A percentile compares a stretch with the other conserved stretches of the same genome.
These are phyloP conservation scores for Drosophila mauritiana DNA, from an alignment of 1,140 invertebrate genomes.

Conservation along the genomic window DNA sequence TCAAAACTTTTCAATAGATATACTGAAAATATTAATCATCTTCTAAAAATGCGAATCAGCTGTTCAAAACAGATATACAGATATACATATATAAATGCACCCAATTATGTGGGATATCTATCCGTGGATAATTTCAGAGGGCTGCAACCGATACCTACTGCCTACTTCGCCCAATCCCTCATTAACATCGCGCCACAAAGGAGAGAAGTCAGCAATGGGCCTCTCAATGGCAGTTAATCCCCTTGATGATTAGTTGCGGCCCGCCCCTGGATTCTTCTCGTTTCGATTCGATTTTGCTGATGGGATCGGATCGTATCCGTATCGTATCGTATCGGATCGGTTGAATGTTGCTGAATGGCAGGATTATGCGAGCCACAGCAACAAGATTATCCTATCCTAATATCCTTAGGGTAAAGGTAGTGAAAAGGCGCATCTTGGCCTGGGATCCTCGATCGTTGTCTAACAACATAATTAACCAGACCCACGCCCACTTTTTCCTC, in stretches of 20 bases:
- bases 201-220: slow-evolving; percentile 31
- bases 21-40: no score
- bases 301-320: slow-evolving; percentile 12
- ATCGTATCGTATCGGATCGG: slow-evolving; percentile 7
- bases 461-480: slow-evolving; percentile 65
- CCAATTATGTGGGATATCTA: slow-evolving; percentile 1
- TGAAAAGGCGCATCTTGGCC: slow-evolving; percentile 37
- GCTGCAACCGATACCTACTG: neutral
- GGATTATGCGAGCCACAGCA: slow-evolving; percentile 35
- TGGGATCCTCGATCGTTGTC: slow-evolving; percentile 21
- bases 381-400: slow-evolving; percentile 47
- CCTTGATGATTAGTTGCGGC: slow-evolving; percentile 53
- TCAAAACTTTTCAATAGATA: no score
- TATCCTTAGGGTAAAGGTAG: slow-evolving; percentile 26
- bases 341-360: slow-evolving; percentile 17
- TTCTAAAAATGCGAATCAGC: neutral
- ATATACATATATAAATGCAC: neutral
- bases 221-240: slow-evolving; percentile 51
- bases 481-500: slow-evolving; percentile 22
- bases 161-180: slow-evolving; percentile 16
- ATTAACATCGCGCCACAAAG: slow-evolving; percentile 25
- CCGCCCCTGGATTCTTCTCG: slow-evolving; percentile 22
- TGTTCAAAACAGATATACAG: neutral
- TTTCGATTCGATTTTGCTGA: slow-evolving; percentile 20
- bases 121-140: neutral